Conservation (phyloP, 2,888 invertebrate genomes). For the Pheosia tremula region DNA sequence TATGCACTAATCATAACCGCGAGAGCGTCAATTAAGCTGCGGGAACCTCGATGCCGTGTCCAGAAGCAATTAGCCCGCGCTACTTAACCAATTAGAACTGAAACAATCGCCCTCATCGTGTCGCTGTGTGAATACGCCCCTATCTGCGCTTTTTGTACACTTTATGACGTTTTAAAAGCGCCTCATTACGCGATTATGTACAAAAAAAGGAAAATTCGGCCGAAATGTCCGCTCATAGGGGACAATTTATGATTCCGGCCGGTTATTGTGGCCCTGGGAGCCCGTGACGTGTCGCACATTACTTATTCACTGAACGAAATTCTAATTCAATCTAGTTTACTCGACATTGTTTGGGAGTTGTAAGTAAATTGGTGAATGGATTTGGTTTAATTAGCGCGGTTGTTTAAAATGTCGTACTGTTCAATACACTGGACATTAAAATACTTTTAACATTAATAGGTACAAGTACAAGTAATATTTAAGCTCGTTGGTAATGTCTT, state of each 20-base stretch:
- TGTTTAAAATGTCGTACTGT: neutral
- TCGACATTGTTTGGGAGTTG: constrained; percentile 54
- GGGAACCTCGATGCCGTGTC: constrained; percentile 63
- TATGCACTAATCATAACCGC: constrained; percentile 32
- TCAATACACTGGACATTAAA: too few species aligned
- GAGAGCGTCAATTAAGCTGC: constrained; percentile 34
- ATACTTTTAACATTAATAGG: too few species aligned
- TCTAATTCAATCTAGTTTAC: constrained; percentile 58
- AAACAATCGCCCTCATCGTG: constrained; percentile 81
- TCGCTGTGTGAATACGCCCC: constrained; percentile 78
- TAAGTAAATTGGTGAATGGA: constrained; percentile 55
- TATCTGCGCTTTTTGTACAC: constrained; percentile 78
- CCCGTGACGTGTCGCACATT: constrained; percentile 68
- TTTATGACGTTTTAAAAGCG: constrained; percentile 80
- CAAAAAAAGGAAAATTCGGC: constrained; percentile 68
- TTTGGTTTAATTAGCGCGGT: neutral
- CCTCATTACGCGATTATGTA: constrained; percentile 75
- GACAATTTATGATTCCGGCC: constrained; percentile 75
- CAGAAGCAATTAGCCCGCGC: constrained; percentile 71
- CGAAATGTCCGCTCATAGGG: constrained; percentile 69
- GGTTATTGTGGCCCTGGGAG: constrained; percentile 74
- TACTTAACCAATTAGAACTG: constrained; percentile 81
- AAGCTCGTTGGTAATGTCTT: too few species aligned
- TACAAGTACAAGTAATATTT: too few species aligned
- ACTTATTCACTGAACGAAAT: constrained; percentile 66